Percentiles rank a stretch among this genome's conserved stretches.
These are phyloP conservation scores for Falcunculus frontatus DNA, from an alignment of 2,113 vertebrate species.

Conservation along the genomic window DNA sequence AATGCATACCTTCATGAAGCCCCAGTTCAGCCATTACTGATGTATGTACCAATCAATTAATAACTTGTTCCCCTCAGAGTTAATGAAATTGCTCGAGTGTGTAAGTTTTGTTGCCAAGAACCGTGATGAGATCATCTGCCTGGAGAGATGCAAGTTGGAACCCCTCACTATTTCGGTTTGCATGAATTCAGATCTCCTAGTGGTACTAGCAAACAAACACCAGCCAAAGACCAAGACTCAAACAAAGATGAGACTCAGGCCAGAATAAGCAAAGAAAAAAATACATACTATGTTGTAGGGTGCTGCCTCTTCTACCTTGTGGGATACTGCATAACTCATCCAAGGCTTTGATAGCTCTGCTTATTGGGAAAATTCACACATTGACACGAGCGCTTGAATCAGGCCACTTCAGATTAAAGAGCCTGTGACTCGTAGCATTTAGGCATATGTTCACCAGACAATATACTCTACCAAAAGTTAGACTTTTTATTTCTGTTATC, in stretches of 20 bases:
- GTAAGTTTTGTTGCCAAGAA: neutral
- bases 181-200: neutral
- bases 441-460: neutral
- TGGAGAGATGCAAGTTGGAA: neutral
- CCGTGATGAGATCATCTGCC: neutral
- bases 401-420: neutral
- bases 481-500: neutral
- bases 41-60: neutral
- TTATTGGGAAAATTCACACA: neutral
- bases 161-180: neutral
- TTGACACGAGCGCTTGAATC: neutral
- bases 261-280: neutral
- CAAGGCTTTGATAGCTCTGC: neutral
- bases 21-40: neutral
- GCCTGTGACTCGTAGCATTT: neutral
- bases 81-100: neutral
- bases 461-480: neutral
- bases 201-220: neutral
- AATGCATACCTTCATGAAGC: neutral
- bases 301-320: neutral
- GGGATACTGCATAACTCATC: neutral
- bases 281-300: neutral
- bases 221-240: neutral
- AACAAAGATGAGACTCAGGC: neutral
- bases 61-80: neutral